phyloP scores from a whole-genome alignment of 1,140 invertebrate species.

The Artemia franciscana region DNA sequence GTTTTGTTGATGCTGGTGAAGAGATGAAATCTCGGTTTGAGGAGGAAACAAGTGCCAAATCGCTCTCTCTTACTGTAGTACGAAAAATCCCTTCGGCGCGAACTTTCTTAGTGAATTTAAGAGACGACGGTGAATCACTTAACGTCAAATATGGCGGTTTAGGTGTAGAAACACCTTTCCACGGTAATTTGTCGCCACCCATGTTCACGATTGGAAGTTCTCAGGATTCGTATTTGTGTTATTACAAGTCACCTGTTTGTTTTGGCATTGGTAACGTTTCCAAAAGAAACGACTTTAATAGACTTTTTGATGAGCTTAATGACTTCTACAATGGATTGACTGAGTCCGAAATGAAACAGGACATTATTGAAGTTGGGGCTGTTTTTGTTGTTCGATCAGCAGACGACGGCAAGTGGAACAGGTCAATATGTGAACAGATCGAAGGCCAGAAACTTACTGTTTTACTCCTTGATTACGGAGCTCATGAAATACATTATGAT shows the following conservation, averaged over 20 bases:
- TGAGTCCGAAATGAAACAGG: not conserved
- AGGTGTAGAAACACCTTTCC: not conserved
- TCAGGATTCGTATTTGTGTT: too few relatives aligned
- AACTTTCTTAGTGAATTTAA: not conserved
- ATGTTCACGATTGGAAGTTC: not conserved
- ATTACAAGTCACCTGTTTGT: not conserved
- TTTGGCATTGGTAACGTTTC: not conserved
- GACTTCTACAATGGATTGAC: not conserved
- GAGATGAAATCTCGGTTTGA: slow-evolving; percentile 22
- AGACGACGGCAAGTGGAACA: slow-evolving; percentile 36
- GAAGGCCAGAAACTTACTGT: not conserved
- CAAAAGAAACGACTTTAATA: not conserved
- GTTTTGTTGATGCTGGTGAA: slow-evolving; percentile 25
- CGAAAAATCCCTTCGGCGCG: slow-evolving; percentile 1
- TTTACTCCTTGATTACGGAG: not conserved
- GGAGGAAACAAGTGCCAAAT: slow-evolving; percentile 20
- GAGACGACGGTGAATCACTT: not conserved
- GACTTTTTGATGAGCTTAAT: not conserved
- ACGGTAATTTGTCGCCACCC: not conserved
- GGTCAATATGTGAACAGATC: slow-evolving; percentile 28
- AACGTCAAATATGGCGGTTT: slow-evolving; percentile 3
- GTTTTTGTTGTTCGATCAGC: slow-evolving; percentile 29
- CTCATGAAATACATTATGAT: not conserved
- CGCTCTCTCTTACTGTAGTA: slow-evolving; percentile 31
- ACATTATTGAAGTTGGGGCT: slow-evolving; percentile 16